phyloP scores from a whole-genome alignment of 2,113 vertebrate species.

The Actenoides hombroni region DNA sequence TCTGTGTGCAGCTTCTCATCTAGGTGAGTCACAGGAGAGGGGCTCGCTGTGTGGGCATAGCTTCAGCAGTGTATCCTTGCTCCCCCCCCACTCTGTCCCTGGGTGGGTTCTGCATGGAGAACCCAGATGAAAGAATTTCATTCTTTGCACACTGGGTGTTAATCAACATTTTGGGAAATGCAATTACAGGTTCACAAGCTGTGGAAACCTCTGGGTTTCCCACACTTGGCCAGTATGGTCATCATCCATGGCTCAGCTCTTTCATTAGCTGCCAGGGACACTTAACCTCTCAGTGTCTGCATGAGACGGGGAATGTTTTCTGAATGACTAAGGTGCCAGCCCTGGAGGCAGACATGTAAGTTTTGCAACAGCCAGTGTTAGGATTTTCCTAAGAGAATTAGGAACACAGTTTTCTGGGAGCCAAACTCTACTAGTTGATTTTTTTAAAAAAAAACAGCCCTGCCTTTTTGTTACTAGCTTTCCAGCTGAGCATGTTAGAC shows the following conservation, averaged over 20 bases:
- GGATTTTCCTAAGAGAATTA: conserved; percentile 18
- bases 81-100: background rate
- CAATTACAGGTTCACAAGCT: background rate
- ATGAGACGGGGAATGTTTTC: background rate
- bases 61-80: background rate
- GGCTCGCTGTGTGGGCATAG: background rate
- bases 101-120: background rate
- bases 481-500: conserved; percentile 5
- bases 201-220: conserved; percentile 34
- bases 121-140: background rate
- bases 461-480: background rate
- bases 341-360: background rate
- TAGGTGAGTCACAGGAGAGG: background rate
- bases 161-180: conserved; percentile 47
- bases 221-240: background rate
- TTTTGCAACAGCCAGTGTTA: background rate
- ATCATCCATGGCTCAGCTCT: background rate
- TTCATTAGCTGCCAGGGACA: conserved; percentile 11
- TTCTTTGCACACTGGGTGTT: background rate
- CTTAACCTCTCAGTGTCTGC: background rate
- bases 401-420: background rate
- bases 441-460: background rate
- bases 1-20: background rate
- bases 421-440: background rate
- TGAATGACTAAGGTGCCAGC: background rate